A percentile compares a stretch with the other conserved stretches of the same genome.
phyloP scores from a whole-genome alignment of 2,888 invertebrate species.

The Agrochola macilenta region DNA sequence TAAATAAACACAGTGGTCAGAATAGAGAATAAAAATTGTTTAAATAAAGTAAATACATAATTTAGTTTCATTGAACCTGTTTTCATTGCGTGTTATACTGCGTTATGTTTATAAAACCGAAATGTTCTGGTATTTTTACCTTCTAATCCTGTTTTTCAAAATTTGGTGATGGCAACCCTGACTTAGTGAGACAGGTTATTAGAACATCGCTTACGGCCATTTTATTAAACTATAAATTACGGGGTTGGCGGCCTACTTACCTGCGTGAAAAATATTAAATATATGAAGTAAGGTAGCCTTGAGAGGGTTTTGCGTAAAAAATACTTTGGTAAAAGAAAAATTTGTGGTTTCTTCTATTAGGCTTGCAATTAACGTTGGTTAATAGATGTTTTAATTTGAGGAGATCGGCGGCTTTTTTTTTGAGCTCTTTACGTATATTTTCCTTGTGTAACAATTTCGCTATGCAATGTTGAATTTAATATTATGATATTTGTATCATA shows the following conservation, averaged over 20 bases:
- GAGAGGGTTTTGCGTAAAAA: slow-evolving; percentile 14
- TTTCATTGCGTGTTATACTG: no score
- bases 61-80: no score
- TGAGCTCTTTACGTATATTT: slow-evolving; percentile 5
- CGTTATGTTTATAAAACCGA: no score
- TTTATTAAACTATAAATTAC: slow-evolving; percentile 56
- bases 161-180: no score
- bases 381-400: no score
- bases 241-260: slow-evolving; percentile 7
- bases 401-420: slow-evolving; percentile 19
- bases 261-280: slow-evolving; percentile 28
- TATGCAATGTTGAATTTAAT: background rate
- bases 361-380: background rate
- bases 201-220: slow-evolving; percentile 16
- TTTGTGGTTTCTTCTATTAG: background rate
- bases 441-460: slow-evolving; percentile 1
- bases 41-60: no score
- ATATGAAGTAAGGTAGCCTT: slow-evolving; percentile 12
- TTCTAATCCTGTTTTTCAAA: no score
- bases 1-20: no score
- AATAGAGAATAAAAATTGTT: no score
- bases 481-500: background rate
- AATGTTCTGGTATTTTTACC: no score
- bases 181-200: slow-evolving; percentile 13
- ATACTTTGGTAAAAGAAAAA: background rate